Evolutionary conservation across 2,888 invertebrate genomes (phyloP).

Genomic region (Rhagium mordax): DNA sequence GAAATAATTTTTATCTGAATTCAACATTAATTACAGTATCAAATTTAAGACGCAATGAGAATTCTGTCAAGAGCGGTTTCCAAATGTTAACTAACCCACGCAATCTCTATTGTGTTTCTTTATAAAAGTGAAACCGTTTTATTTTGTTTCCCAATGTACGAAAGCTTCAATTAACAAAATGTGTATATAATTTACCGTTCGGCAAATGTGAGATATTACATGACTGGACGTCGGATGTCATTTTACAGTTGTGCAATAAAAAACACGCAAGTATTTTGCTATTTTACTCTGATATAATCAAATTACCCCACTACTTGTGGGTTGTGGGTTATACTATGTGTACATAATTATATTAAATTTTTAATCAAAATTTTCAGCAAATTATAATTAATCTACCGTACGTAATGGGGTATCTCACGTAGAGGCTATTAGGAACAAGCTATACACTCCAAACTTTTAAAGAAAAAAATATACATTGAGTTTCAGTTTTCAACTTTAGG

Average conservation of each 20-base stretch:
- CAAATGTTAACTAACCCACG: conserved; percentile 24
- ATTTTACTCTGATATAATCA: too few species aligned
- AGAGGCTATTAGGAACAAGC: too few species aligned
- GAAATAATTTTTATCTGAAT: conserved; percentile 3
- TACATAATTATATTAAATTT: too few species aligned
- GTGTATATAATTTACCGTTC: conserved; percentile 18
- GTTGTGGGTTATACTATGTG: too few species aligned
- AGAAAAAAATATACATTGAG: too few species aligned
- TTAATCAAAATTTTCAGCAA: too few species aligned
- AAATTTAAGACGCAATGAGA: conserved; percentile 8
- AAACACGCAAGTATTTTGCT: too few species aligned
- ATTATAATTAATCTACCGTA: too few species aligned
- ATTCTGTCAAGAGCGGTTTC: conserved; percentile 20
- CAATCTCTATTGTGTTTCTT: conserved; percentile 29
- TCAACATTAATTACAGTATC: conserved; percentile 9
- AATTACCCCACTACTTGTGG: too few species aligned
- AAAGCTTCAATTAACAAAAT: conserved; percentile 25
- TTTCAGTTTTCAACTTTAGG: too few species aligned
- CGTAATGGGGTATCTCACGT: too few species aligned
- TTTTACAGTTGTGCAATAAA: background rate
- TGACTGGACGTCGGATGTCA: background rate
- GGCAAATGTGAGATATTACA: background rate
- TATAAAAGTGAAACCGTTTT: conserved; percentile 31
- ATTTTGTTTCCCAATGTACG: conserved; percentile 25
- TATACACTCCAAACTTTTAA: too few species aligned